Evolutionary conservation across 92 coral and sea anemone genomes (phyloP), one percentile per base, ranked within the genome.

Genomic region (Epizoanthus stellaris): DNA sequence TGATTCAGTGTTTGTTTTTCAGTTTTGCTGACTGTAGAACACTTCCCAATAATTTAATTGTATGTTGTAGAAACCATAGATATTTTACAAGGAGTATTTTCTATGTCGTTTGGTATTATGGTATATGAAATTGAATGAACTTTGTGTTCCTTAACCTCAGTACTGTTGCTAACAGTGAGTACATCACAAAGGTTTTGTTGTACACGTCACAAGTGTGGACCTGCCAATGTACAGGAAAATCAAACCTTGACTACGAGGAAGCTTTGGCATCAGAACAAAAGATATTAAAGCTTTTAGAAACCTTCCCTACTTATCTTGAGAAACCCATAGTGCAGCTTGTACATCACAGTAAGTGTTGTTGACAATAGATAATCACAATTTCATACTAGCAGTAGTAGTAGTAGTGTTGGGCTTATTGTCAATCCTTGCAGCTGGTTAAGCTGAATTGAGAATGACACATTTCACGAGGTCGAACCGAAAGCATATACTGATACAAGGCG

Each of bases 131-230:
- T 7, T 5, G 15, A 2, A 42, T 5, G 4, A 36, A 14, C 17
- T 14, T 66, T 21, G n/a, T 21, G 3, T 53, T 61, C 62, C 85
- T 76, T 88, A 54, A 88, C 79, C 34, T 36, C 21, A n/a, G 43
- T 76, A 45, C 19, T 52, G 2, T 52, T 52, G 56, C 10, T 34
- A 38, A 77, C 90, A 96, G 98, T 87, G 98, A 96, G 63, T 96
- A 96, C 63, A 87, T 94, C 52, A 88, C 89, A n/a, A 95, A 92
- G 62, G 90, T 94, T 9, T 80, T 96, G n/a, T 71, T 92, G 61
- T 96, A 94, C 77, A 88, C 95, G 19, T 96, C 97, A 21, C 98
- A 96, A 87, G 86, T 90, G 7, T 96, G 98, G 98, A 79, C 88
- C 38, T 96, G 98, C 62, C 92, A 89, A 52, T 87, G 88, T 61